Base-by-base conservation (phyloP, 2,797 vertebrate species). In the Nyctibius grandis region DNA sequence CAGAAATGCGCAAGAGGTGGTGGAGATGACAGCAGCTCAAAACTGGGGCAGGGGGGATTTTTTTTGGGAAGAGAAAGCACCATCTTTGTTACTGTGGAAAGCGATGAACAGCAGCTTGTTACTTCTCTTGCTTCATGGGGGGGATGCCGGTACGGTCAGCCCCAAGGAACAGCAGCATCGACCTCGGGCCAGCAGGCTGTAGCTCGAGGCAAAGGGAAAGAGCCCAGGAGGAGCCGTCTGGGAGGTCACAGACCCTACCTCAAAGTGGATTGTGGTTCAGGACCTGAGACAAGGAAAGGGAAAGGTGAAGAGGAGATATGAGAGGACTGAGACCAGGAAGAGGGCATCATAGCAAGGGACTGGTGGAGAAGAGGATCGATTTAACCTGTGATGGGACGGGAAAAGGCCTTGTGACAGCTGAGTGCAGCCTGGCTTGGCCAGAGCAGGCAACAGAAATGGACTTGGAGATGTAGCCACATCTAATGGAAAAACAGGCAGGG, bases 81-180 rank as follows among this genome's bases (percentile, higher is more conserved):
- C 0, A 0, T 91, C 34, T 74, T 79, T 80, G 48, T 38, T 84
- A 14, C 20, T 65, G 45, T 56, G 29, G 54, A 89, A 42, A 72
- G 33, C 15, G 60, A 26, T 42, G 59, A 91, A 75, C 1, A 3
- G 34, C 26, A 57, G 81, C 36, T 50, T 48, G 38, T 57, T 63
- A 31, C 38, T 73, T 53, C 28, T 72, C 31, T 81, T 72, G 54
- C 38, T 91, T 85, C 28, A 5, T 48, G 61, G 54, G 31, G 19
- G 34, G 9, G 25, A 47, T 68, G 53, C 34, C 67, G 59, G 20
- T 47, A 57, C 50, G 38, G 50, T 51, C 60, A 74, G 48, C n/a
- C 69, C 40, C 1, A 2, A 53, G 57, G 23, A 79, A 31, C 33
- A 54, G 28, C 1, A 0, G 34, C 25, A 54, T 31, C 0, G 1